A percentile compares a stretch with the other conserved stretches of the same genome.
Conservation (phyloP, 2,888 invertebrate genomes). For the Luffia ferchaultella region DNA sequence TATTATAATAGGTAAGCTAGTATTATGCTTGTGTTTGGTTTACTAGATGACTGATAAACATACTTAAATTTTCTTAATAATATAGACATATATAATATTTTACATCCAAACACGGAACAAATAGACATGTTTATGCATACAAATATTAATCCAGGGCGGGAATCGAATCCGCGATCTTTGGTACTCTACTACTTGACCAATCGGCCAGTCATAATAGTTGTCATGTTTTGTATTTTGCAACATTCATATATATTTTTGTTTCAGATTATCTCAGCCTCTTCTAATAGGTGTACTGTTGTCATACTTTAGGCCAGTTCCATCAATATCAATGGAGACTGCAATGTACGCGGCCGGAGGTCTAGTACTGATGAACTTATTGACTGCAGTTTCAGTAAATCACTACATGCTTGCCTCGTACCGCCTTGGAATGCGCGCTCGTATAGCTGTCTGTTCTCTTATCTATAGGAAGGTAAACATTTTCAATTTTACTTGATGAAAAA, state of each 20-base stretch:
- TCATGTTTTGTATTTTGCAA: background rate
- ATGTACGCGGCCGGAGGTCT: constrained; percentile 55
- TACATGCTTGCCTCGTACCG: constrained; percentile 63
- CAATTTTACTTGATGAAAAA: too few relatives aligned
- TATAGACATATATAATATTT: background rate
- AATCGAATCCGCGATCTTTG: background rate
- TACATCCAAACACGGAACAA: background rate
- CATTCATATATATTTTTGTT: background rate
- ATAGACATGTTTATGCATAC: background rate
- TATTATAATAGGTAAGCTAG: too few relatives aligned
- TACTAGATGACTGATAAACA: too few relatives aligned
- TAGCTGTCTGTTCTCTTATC: constrained; percentile 75
- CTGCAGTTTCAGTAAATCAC: constrained; percentile 57
- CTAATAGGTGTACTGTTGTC: constrained; percentile 35
- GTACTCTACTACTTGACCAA: background rate
- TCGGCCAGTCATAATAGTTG: background rate
- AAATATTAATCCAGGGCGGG: background rate
- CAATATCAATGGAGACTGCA: constrained; percentile 17
- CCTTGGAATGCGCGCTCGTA: constrained; percentile 73
- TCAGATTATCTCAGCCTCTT: constrained; percentile 30
- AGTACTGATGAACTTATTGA: constrained; percentile 28
- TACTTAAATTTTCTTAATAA: background rate
- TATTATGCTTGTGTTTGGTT: too few relatives aligned
- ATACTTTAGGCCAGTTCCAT: constrained; percentile 32
- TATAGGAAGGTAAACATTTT: constrained; percentile 73